Base-by-base conservation (phyloP, 2,888 invertebrate genomes). In the Choreutis nemorana region DNA sequence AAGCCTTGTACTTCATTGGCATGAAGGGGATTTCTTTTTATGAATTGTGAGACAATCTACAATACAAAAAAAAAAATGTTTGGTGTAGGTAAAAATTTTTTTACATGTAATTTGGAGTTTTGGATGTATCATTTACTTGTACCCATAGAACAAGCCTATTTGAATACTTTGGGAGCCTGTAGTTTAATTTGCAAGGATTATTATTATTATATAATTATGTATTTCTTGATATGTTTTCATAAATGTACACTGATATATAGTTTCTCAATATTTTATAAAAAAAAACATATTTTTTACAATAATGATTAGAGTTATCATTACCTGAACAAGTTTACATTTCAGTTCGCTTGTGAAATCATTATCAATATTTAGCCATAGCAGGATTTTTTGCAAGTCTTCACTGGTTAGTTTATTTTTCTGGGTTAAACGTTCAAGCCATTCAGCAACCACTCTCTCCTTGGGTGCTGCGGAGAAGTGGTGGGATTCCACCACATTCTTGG, bases 401-500 rank as follows among this genome's bases (percentile, higher is more conserved):
- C 44, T 43, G 5, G 42, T 45, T 1, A 77, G 40, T 15, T 50
- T 46, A 35, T 70, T 68, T 14, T 42, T 54, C 25, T 48, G 43
- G 0, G 46, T 54, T 4, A 77, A 36, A 1, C 13, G 31, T 13
- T 72, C 60, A 1, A 83, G 48, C 83, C 83, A 83, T 26, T 73
- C 63, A 1, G 78, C 57, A 9, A 83, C 59, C 2, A 80, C 51
- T 28, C 81, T 63, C 35, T 82, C 81, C 43, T 82, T 82, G 0
- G 72, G 68, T 2, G 65, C 58, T 0, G 77, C 52, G 0, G 81
- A 70, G 23, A 83, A 63, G 41, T 81, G 72, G 8, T 70, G 54
- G 0, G 78, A 72, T 6, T 58, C 53, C 2, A 82, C 68, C 2
- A 77, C 63, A 52, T 82, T 83, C 41, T 73, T 79, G 0, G 83